Conservation (phyloP, 2,888 invertebrate genomes). For the Aromia moschata region DNA sequence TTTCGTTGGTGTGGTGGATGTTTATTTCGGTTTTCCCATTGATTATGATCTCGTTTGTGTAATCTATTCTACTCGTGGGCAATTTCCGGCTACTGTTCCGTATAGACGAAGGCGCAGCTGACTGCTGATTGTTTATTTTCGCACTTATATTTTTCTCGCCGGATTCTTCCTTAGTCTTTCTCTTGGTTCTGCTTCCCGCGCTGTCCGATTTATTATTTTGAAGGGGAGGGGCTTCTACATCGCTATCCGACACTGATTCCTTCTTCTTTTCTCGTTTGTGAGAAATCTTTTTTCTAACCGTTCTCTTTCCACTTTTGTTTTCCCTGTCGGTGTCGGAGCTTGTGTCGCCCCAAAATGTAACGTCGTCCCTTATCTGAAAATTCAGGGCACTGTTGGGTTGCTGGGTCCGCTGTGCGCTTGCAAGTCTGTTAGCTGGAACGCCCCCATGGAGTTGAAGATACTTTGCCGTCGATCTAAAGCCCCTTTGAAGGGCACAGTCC, state of each 20-base stretch:
- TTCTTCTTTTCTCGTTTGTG: conserved; percentile 59
- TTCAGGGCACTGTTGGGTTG: conserved; percentile 40
- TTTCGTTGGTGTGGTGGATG: conserved; percentile 54
- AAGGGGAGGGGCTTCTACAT: conserved; percentile 52
- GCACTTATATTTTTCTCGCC: conserved; percentile 21
- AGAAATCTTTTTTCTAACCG: conserved; percentile 54
- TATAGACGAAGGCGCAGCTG: conserved; percentile 7
- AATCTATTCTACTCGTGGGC: conserved; percentile 48
- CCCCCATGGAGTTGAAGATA: conserved; percentile 92
- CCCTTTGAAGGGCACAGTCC: conserved; percentile 88
- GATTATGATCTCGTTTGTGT: conserved; percentile 53
- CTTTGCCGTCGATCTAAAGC: conserved; percentile 90
- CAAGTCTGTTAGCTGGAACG: conserved; percentile 78
- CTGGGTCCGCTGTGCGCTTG: conserved; percentile 43
- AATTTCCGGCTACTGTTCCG: conserved; percentile 35
- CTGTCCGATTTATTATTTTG: conserved; percentile 25
- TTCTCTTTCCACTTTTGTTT: conserved; percentile 51
- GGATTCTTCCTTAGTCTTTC: conserved; percentile 30
- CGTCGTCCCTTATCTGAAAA: conserved; percentile 57
- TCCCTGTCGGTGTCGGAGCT: conserved; percentile 56
- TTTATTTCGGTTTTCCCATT: conserved; percentile 55
- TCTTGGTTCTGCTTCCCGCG: conserved; percentile 30
- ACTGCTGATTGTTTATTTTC: background rate
- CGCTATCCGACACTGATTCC: conserved; percentile 51
- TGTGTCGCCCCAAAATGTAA: conserved; percentile 56